A percentile compares a stretch with the other conserved stretches of the same genome.
These are phyloP conservation scores for Lanistes nyassanus DNA, from an alignment of 1,140 invertebrate genomes.

Conservation along the genomic window DNA sequence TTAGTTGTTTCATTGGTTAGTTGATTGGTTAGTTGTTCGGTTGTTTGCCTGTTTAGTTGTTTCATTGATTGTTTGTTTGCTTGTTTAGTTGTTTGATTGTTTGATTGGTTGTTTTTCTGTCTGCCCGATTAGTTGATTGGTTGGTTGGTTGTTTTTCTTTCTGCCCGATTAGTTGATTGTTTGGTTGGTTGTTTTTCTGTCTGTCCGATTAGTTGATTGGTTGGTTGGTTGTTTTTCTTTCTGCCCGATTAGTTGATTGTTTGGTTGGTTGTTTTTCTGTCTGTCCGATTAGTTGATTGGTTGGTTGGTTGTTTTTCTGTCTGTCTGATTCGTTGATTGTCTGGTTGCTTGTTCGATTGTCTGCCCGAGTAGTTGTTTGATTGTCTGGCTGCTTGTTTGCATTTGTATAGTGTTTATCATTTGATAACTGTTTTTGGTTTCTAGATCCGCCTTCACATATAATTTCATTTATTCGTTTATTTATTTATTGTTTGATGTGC, in stretches of 20 bases:
- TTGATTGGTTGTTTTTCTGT: too few relatives aligned
- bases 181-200: neutral
- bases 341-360: neutral
- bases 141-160: neutral
- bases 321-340: too few relatives aligned
- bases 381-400: too few relatives aligned
- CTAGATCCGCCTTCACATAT: too few relatives aligned
- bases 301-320: too few relatives aligned
- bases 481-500: neutral
- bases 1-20: neutral
- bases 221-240: neutral
- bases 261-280: too few relatives aligned
- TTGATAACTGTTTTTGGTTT: too few relatives aligned
- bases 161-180: neutral
- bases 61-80: neutral
- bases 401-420: too few relatives aligned
- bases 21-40: neutral
- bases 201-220: neutral
- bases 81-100: neutral
- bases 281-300: too few relatives aligned
- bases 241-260: neutral
- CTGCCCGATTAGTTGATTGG: too few relatives aligned
- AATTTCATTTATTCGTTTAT: neutral
- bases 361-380: slow-evolving; percentile 1
- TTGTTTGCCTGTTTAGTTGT: too few relatives aligned